These are phyloP conservation scores for Monopis laevigella DNA, from an alignment of 2,888 invertebrate species.

Conservation along the genomic window DNA sequence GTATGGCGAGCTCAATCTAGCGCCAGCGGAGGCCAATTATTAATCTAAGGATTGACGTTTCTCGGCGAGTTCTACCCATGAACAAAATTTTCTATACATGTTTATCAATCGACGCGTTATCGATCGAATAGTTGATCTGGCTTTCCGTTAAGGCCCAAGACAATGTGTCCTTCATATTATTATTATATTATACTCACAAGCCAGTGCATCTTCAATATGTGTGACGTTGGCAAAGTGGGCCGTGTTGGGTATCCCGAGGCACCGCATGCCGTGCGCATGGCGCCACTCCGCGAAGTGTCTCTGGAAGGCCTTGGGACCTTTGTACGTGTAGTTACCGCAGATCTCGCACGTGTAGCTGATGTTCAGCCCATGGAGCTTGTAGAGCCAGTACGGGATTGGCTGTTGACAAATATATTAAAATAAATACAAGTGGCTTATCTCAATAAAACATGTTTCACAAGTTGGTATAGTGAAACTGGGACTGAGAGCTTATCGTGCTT, in stretches of 20 bases:
- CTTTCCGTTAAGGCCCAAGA: neutral
- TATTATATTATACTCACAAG: slow-evolving; percentile 68
- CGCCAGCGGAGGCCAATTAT: too few species aligned
- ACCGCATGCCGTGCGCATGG: slow-evolving; percentile 95
- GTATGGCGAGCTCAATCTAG: too few species aligned
- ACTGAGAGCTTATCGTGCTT: too few species aligned
- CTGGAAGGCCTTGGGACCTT: slow-evolving; percentile 99
- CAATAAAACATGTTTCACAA: too few species aligned
- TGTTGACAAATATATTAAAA: slow-evolving; percentile 28
- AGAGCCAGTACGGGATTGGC: slow-evolving; percentile 92
- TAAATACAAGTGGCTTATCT: too few species aligned
- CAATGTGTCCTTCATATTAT: neutral
- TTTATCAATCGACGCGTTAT: too few species aligned
- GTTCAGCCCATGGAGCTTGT: slow-evolving; percentile 98
- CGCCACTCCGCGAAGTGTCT: slow-evolving; percentile 96
- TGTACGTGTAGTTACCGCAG: slow-evolving; percentile 98
- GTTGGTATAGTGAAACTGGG: too few species aligned
- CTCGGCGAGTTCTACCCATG: too few species aligned
- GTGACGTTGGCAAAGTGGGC: slow-evolving; percentile 99
- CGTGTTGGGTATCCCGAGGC: slow-evolving; percentile 98
- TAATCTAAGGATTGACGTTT: too few species aligned
- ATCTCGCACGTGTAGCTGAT: slow-evolving; percentile 99
- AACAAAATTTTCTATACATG: too few species aligned
- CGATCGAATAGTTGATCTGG: too few species aligned
- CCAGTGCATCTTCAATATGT: slow-evolving; percentile 96